A percentile compares a stretch with the other conserved stretches of the same genome.
Evolutionary conservation across 2,113 vertebrate species (phyloP).

Genomic region (Scartelaos histophorus): DNA sequence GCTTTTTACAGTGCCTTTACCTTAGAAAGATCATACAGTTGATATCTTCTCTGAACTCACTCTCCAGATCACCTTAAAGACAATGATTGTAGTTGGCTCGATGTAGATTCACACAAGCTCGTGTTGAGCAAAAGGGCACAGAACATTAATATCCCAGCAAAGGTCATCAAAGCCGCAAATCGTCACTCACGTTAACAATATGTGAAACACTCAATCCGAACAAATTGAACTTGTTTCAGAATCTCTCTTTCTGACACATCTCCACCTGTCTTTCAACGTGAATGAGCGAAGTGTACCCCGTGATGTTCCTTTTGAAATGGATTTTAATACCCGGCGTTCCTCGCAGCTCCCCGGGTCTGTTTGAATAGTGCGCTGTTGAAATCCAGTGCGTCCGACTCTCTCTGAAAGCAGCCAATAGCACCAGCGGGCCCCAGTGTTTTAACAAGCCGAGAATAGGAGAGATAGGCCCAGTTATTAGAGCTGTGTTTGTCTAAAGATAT

Average conservation of each 20-base stretch:
- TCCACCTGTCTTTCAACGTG: neutral
- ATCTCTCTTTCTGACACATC: neutral
- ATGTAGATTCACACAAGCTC: neutral
- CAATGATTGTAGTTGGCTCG: neutral
- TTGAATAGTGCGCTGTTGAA: constrained; percentile 36
- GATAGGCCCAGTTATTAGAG: constrained; percentile 47
- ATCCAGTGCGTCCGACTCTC: constrained; percentile 38
- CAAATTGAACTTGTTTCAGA: neutral
- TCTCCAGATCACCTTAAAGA: neutral
- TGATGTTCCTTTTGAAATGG: constrained; percentile 28
- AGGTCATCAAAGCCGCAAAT: neutral
- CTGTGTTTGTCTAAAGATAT: constrained; percentile 63
- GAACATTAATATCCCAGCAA: neutral
- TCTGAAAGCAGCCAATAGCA: constrained; percentile 3
- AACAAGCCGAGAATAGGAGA: constrained; percentile 8
- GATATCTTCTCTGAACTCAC: neutral
- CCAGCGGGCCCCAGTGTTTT: constrained; percentile 13
- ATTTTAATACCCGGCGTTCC: constrained; percentile 45
- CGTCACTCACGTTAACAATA: neutral
- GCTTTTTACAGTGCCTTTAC: too few relatives aligned
- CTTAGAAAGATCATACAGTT: too few relatives aligned
- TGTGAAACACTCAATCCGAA: neutral
- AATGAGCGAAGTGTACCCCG: constrained; percentile 3
- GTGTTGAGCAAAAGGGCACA: neutral
- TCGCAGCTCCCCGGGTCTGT: constrained; percentile 34